Conservation (phyloP, 2,797 vertebrate genomes). For the Ptychadena robeensis region DNA sequence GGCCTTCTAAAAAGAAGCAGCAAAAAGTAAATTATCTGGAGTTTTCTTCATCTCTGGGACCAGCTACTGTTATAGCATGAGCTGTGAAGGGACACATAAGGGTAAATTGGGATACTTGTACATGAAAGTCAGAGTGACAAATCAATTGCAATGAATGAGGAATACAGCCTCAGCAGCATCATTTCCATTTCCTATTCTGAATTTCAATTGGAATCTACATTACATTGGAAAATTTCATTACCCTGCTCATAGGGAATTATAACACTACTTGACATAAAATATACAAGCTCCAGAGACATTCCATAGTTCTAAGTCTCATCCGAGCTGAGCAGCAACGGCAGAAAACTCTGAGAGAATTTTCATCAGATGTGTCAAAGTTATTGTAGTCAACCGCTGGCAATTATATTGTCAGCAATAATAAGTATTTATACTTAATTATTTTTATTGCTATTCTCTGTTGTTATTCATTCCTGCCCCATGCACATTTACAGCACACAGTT, state of each 20-base stretch:
- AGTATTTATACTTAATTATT: neutral
- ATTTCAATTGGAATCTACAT: neutral
- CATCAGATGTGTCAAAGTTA: slow-evolving; percentile 5
- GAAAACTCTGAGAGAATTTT: slow-evolving; percentile 11
- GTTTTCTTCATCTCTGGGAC: slow-evolving; percentile 45
- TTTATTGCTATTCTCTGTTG: neutral
- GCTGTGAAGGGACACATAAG: slow-evolving; percentile 10
- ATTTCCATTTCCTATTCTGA: slow-evolving; percentile 32
- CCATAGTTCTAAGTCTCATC: slow-evolving; percentile 48
- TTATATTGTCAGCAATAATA: slow-evolving; percentile 1
- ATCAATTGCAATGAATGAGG: slow-evolving; percentile 20
- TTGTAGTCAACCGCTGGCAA: neutral
- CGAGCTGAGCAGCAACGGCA: slow-evolving; percentile 51
- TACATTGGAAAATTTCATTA: slow-evolving; percentile 29
- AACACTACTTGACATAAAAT: slow-evolving; percentile 18
- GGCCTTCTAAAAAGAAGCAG: slow-evolving; percentile 52
- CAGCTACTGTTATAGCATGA: slow-evolving; percentile 56
- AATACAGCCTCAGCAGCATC: slow-evolving; percentile 55
- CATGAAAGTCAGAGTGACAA: slow-evolving; percentile 20
- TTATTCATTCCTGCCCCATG: neutral
- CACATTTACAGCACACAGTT: neutral
- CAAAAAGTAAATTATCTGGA: slow-evolving; percentile 52
- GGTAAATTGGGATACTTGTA: slow-evolving; percentile 23
- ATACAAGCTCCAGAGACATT: slow-evolving; percentile 53
- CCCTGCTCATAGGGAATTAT: slow-evolving; percentile 35